Evolutionary conservation across 1,140 invertebrate genomes (phyloP), one percentile per base, ranked within the genome.

Genomic region (Pseudomyrmex dendroicus): DNA sequence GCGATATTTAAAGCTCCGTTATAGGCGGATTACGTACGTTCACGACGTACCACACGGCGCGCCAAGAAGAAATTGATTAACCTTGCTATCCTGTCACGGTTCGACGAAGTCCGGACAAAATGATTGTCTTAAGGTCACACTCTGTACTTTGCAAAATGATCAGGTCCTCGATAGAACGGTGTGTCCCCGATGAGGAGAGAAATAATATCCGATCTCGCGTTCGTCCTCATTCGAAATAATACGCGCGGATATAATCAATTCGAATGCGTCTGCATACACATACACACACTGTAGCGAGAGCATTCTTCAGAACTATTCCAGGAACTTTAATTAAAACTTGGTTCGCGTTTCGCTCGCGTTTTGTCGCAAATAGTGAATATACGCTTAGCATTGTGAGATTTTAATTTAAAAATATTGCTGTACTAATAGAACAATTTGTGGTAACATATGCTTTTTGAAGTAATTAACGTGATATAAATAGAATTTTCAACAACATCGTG

Each of bases 11-110:
- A 80, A 80, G 66, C 12, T 61, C 76, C 76, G 76, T 80, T 80
- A 80, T 22, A 20, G 50, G 35, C 62, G 52, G 74, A 78, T 70
- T 70, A 70, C 15, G 25, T 72, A 17, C 13, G 20, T 72, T 15
- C 66, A n/a, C 44, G 54, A 7, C 35, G 5, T 35, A 35, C 5
- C 35, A 35, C 20, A 70, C 8, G 10, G 13, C 22, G 20, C 22
- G 20, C 48, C 66, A 15, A 35, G 52, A 13, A 78, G 76, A 78
- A 78, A 78, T 78, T 78, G 63, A 78, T 78, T 77, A 77, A 54
- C 17, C 74, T 77, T 46, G 64, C 63, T 48, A 70, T 48, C 25
- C 64, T 68, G 74, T 77, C 74, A 20, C 9, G 52, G 25, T 46
- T 13, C 25, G 73, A 0, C 35, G 10, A 3, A 20, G 12, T 48